Evolutionary conservation across 2,113 vertebrate genomes (phyloP).

Genomic region (Oriolus oriolus): DNA sequence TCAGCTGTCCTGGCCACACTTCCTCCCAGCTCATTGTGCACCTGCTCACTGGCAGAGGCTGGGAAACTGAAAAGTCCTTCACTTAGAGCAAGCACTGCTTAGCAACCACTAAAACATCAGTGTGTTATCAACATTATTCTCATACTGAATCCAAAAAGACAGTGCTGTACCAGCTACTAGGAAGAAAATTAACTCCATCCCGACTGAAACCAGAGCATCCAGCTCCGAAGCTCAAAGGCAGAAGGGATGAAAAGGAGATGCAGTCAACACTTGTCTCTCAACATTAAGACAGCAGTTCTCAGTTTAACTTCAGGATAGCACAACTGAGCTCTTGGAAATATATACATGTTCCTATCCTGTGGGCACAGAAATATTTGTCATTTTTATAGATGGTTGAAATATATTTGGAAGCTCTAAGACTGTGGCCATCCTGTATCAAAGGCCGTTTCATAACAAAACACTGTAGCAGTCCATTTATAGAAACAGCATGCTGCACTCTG

Average conservation of each 20-base stretch:
- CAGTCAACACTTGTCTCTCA: neutral
- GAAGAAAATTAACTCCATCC: neutral
- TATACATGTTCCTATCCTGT: neutral
- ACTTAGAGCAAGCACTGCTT: neutral
- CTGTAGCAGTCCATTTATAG: slow-evolving; percentile 65
- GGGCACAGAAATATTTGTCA: slow-evolving; percentile 41
- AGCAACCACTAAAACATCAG: neutral
- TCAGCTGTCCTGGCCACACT: neutral
- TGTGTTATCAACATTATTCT: neutral
- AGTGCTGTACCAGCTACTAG: neutral
- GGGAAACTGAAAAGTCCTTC: neutral
- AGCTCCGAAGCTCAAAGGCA: neutral
- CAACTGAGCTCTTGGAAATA: slow-evolving; percentile 43
- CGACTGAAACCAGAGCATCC: neutral
- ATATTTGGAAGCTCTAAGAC: slow-evolving; percentile 64
- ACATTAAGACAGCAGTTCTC: slow-evolving; percentile 33
- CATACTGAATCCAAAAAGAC: neutral
- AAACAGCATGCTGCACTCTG: slow-evolving; percentile 51
- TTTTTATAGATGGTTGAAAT: slow-evolving; percentile 65
- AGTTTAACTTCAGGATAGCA: slow-evolving; percentile 38
- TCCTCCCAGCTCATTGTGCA: neutral
- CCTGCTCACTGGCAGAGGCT: neutral
- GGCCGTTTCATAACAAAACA: slow-evolving; percentile 68
- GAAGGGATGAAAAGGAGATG: neutral
- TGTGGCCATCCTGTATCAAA: slow-evolving; percentile 63